Evolutionary conservation across 2,888 invertebrate species (phyloP).

Genomic region (Melitaea athalia): DNA sequence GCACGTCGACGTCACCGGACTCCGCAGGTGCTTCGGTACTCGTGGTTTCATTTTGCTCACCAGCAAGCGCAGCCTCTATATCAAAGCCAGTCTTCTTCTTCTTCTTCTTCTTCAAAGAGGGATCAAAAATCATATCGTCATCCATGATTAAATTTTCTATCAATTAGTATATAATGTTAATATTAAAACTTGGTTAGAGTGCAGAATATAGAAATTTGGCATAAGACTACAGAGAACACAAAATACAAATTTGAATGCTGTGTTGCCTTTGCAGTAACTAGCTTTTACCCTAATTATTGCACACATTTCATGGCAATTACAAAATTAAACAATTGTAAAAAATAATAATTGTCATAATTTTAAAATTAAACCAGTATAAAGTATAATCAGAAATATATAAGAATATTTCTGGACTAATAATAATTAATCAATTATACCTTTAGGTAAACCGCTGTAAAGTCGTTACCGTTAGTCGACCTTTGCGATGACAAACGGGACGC

Average conservation of each 20-base stretch:
- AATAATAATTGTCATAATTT: no score
- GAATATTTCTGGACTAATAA: no score
- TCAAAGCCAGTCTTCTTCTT: conserved; percentile 98
- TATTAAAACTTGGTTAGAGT: conserved; percentile 61
- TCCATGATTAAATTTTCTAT: conserved; percentile 65
- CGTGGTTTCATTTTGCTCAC: conserved; percentile 78
- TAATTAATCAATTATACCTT: no score
- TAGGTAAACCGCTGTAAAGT: no score
- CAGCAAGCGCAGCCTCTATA: conserved; percentile 90
- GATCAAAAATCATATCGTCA: conserved; percentile 90
- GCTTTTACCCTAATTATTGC: neutral
- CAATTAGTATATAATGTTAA: conserved; percentile 39
- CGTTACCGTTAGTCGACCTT: no score
- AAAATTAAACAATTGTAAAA: neutral
- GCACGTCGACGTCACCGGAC: conserved; percentile 83
- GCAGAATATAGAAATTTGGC: conserved; percentile 55
- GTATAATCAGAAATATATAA: no score
- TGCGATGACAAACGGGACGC: no score
- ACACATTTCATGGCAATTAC: no score
- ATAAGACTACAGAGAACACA: conserved; percentile 50
- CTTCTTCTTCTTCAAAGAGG: conserved; percentile 95
- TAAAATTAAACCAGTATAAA: no score
- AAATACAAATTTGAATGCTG: neutral
- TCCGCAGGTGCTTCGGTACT: conserved; percentile 80
- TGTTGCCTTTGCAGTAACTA: conserved; percentile 10